Evolutionary conservation across 2,888 invertebrate genomes (phyloP).

Genomic region (Hypena proboscidalis): DNA sequence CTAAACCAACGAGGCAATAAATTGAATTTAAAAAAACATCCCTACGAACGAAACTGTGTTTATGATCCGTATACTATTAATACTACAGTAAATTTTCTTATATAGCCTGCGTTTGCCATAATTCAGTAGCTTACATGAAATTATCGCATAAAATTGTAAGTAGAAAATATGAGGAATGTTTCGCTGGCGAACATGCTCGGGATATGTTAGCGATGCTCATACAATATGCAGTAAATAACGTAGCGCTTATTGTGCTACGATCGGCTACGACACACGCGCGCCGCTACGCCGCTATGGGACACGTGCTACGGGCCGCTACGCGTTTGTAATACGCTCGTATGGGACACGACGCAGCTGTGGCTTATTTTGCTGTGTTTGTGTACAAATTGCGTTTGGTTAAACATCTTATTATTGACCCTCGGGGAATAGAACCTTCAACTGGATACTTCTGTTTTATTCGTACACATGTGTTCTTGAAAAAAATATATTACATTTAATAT

Average conservation of each 20-base stretch:
- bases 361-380: constrained; percentile 27
- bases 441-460: no score
- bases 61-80: no score
- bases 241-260: constrained; percentile 30
- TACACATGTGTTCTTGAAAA: neutral
- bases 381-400: constrained; percentile 17
- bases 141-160: constrained; percentile 7
- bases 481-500: neutral
- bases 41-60: neutral
- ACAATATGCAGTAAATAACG: constrained; percentile 43
- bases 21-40: constrained; percentile 3
- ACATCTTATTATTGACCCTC: constrained; percentile 14
- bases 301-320: constrained; percentile 25
- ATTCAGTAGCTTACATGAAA: neutral
- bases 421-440: constrained; percentile 7
- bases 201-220: constrained; percentile 24
- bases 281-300: constrained; percentile 17
- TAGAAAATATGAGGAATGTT: constrained; percentile 5
- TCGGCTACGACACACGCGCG: constrained; percentile 22
- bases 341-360: constrained; percentile 37
- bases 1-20: neutral
- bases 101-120: neutral
- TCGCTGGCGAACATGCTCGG: constrained; percentile 11
- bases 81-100: no score
- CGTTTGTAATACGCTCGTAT: constrained; percentile 13